These are phyloP conservation scores for Bujurquina vittata DNA, from an alignment of 2,113 vertebrate genomes.

Conservation along the genomic window DNA sequence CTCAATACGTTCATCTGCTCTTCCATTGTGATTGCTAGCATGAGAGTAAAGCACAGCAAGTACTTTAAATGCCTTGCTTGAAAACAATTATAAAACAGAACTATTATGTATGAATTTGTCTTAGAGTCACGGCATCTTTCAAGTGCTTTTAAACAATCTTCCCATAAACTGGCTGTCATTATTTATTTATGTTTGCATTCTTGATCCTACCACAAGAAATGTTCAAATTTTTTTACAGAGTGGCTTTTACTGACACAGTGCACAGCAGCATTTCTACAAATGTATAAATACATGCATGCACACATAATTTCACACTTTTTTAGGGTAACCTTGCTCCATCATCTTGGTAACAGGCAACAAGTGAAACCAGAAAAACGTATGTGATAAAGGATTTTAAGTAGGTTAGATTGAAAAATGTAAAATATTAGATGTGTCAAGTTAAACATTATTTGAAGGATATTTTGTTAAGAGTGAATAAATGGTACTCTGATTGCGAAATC, in stretches of 20 bases:
- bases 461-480: conserved; percentile 5
- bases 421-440: background rate
- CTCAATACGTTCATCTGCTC: conserved; percentile 1
- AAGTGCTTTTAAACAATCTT: background rate
- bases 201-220: background rate
- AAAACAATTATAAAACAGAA: background rate
- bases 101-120: background rate
- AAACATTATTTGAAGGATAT: background rate
- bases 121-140: background rate
- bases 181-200: background rate
- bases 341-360: background rate
- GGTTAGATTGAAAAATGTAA: background rate
- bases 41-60: conserved; percentile 40
- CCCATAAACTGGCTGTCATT: background rate
- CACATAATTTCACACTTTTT: background rate
- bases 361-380: background rate
- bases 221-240: background rate
- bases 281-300: background rate
- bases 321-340: background rate
- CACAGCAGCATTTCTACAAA: background rate
- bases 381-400: background rate
- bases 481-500: background rate
- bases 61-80: conserved; percentile 13
- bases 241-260: background rate
- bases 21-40: conserved; percentile 5